A percentile compares a stretch with the other conserved stretches of the same genome.
These are phyloP conservation scores for Tipula lateralis DNA, from an alignment of 2,888 invertebrate species.

Conservation along the genomic window DNA sequence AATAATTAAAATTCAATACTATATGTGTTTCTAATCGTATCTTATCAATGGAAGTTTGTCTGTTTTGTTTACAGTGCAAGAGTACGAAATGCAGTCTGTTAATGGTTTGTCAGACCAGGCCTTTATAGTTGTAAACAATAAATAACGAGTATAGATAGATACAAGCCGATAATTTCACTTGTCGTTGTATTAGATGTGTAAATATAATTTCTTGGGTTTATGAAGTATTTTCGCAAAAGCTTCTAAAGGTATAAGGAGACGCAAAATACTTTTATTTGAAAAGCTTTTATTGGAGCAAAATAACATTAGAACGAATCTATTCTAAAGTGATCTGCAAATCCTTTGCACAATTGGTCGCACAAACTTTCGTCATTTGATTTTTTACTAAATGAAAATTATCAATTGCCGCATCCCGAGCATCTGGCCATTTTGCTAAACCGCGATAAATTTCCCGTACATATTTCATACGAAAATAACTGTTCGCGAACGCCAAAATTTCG, in stretches of 20 bases:
- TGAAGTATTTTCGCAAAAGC: no score
- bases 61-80: neutral
- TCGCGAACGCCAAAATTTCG: constrained; percentile 72
- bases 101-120: no score
- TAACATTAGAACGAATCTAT: neutral
- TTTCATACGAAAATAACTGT: constrained; percentile 85
- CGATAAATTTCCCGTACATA: constrained; percentile 83
- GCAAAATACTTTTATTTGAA: neutral
- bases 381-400: constrained; percentile 66
- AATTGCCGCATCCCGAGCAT: constrained; percentile 61
- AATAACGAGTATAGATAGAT: no score
- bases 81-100: no score
- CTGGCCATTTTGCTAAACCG: constrained; percentile 76
- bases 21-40: neutral
- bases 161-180: no score
- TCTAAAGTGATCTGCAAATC: constrained; percentile 52
- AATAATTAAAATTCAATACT: neutral
- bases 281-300: neutral
- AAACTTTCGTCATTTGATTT: constrained; percentile 78
- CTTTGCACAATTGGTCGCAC: constrained; percentile 66
- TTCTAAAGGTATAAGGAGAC: no score
- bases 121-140: no score
- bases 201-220: no score
- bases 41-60: no score
- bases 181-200: no score